phyloP scores from a whole-genome alignment of 2,888 invertebrate species.

The Hypomecis atomaria region DNA sequence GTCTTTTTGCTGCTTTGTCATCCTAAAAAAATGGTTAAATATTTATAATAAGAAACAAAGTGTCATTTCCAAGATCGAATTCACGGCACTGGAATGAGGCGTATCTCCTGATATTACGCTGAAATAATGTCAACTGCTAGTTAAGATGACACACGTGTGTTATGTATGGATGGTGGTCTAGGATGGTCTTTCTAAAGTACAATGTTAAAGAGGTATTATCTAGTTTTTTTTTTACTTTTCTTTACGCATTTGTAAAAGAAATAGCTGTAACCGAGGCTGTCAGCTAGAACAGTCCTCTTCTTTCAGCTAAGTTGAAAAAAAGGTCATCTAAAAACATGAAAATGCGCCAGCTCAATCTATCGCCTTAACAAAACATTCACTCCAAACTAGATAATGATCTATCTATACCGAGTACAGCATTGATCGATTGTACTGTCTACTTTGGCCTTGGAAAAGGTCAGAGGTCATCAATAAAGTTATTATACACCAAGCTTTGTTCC shows the following conservation, averaged over 20 bases:
- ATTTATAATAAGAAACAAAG: not conserved
- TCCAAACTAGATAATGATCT: constrained; percentile 4
- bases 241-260: too few relatives aligned
- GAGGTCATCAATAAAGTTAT: constrained; percentile 34
- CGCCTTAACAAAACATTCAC: constrained; percentile 3
- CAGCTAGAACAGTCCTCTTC: too few relatives aligned
- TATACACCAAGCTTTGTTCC: constrained; percentile 11
- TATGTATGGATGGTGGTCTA: too few relatives aligned
- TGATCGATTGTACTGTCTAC: constrained; percentile 33
- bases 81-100: too few relatives aligned
- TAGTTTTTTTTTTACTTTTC: too few relatives aligned
- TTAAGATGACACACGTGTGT: not conserved
- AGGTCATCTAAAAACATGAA: too few relatives aligned
- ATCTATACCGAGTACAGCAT: constrained; percentile 25
- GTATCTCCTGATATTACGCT: not conserved
- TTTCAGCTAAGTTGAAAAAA: too few relatives aligned
- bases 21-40: constrained; percentile 57
- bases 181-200: too few relatives aligned
- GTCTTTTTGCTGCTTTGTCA: constrained; percentile 69
- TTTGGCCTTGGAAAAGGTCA: constrained; percentile 51
- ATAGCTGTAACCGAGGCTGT: too few relatives aligned
- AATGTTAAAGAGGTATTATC: too few relatives aligned
- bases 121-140: not conserved
- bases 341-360: too few relatives aligned
- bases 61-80: not conserved